phyloP scores from a whole-genome alignment of 1,140 invertebrate genomes.

The Calephelis virginiensis region DNA sequence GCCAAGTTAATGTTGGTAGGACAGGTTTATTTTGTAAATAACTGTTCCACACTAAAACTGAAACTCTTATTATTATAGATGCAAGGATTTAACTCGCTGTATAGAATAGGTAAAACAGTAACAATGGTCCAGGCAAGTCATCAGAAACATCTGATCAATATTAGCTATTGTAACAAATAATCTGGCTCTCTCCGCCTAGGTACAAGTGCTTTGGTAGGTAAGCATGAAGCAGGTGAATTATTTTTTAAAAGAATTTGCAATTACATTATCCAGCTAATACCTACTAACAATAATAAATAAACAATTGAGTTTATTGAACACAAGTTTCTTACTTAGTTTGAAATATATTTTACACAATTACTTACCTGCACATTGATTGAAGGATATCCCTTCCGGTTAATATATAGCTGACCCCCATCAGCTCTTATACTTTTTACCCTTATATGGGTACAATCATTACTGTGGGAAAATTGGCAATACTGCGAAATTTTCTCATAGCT shows the following conservation, averaged over 20 bases:
- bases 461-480: slow-evolving; percentile 37
- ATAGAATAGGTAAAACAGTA: not conserved
- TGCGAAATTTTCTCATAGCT: slow-evolving; percentile 35
- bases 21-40: not conserved
- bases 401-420: slow-evolving; percentile 29
- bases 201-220: not conserved
- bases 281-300: not conserved
- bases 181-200: no score
- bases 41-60: not conserved
- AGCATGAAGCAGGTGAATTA: not conserved
- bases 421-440: slow-evolving; percentile 27
- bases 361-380: slow-evolving; percentile 34
- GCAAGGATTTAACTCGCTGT: no score
- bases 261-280: not conserved
- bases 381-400: slow-evolving; percentile 46
- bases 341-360: not conserved
- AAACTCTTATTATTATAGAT: no score
- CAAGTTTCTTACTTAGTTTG: not conserved
- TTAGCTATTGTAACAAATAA: no score
- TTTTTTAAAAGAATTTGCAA: not conserved
- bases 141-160: no score
- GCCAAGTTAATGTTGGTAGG: not conserved
- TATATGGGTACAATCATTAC: slow-evolving; percentile 45
- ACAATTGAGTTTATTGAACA: not conserved
- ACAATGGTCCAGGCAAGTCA: not conserved